A percentile compares a stretch with the other conserved stretches of the same genome.
phyloP scores from a whole-genome alignment of 2,888 invertebrate genomes.

The Megaustenia siamemsis region DNA sequence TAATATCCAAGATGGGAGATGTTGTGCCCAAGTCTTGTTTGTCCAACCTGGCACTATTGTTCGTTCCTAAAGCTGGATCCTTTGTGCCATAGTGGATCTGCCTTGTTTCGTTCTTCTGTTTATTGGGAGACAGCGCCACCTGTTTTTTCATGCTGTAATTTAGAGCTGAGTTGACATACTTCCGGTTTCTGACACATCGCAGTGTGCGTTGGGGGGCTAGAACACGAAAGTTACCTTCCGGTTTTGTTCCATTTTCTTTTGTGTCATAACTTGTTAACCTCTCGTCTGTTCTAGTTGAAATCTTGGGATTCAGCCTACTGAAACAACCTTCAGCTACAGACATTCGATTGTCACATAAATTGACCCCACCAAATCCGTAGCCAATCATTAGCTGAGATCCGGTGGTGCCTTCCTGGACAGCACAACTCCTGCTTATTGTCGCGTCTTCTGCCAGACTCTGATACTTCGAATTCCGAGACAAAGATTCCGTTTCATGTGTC shows the following conservation, averaged over 20 bases:
- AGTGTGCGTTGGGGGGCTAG: background rate
- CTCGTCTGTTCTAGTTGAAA: too few relatives aligned
- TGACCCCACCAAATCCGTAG: too few relatives aligned
- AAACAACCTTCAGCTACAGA: too few relatives aligned
- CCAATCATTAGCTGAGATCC: too few relatives aligned
- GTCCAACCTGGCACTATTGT: conserved; percentile 18
- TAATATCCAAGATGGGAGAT: background rate
- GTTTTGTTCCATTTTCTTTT: background rate
- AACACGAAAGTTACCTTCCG: background rate
- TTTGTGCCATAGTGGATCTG: background rate
- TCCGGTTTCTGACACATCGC: background rate
- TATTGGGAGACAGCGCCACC: background rate
- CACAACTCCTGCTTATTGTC: background rate
- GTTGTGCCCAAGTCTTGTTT: background rate
- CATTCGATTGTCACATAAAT: background rate
- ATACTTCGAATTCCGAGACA: background rate
- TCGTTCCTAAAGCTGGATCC: conserved; percentile 17
- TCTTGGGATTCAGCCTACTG: background rate
- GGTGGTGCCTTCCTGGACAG: background rate
- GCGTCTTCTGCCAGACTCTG: background rate
- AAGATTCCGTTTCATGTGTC: background rate
- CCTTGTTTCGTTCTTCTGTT: background rate
- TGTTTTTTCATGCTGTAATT: conserved; percentile 35
- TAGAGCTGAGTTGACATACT: conserved; percentile 41
- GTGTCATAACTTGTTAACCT: background rate